Conservation (phyloP, 1,140 invertebrate genomes). For the Pogonomyrmex californicus region DNA sequence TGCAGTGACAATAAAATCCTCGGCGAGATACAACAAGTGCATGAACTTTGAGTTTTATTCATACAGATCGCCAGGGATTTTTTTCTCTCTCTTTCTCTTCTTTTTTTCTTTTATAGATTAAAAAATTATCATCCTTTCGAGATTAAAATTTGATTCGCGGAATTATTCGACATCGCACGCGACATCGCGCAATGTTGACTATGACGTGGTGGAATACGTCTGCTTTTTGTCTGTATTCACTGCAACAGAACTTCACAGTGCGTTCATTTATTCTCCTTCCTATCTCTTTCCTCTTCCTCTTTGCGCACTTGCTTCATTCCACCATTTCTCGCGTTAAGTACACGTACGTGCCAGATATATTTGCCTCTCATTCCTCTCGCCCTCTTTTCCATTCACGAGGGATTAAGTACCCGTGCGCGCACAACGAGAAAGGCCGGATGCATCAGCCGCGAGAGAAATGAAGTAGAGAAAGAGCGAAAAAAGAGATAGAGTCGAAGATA, state of each 20-base stretch:
- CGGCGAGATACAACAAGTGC: slow-evolving; percentile 66
- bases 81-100: background rate
- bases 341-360: slow-evolving; percentile 41
- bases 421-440: slow-evolving; percentile 53
- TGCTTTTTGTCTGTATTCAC: slow-evolving; percentile 31
- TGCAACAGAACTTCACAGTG: slow-evolving; percentile 26
- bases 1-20: slow-evolving; percentile 52
- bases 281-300: background rate
- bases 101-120: background rate
- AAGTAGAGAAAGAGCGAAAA: background rate
- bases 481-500: background rate
- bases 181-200: background rate
- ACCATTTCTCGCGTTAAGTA: slow-evolving; percentile 36
- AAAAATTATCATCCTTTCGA: background rate
- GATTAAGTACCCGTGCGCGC: slow-evolving; percentile 49
- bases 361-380: slow-evolving; percentile 29
- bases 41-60: background rate
- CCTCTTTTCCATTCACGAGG: slow-evolving; percentile 43
- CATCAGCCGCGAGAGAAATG: slow-evolving; percentile 33
- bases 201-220: background rate
- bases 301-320: slow-evolving; percentile 13
- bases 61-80: background rate
- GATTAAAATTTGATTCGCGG: background rate
- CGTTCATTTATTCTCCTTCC: slow-evolving; percentile 39
- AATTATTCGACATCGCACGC: slow-evolving; percentile 15